phyloP scores from a whole-genome alignment of 2,797 vertebrate species.

The Heliangelus exortis region DNA sequence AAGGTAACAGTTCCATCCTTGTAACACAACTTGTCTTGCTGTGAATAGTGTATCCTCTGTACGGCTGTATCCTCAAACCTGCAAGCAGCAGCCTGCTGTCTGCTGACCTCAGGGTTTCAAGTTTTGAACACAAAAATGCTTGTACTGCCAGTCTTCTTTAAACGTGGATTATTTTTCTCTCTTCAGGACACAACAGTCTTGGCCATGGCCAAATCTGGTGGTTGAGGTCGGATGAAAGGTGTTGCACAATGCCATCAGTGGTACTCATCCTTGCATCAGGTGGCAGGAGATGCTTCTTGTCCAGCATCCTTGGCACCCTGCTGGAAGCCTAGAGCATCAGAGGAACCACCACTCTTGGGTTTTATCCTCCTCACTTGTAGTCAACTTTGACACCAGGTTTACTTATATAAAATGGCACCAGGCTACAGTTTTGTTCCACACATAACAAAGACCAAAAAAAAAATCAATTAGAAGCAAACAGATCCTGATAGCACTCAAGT shows the following conservation, averaged over 20 bases:
- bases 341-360: not conserved
- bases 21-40: not conserved
- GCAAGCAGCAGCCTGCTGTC: not conserved
- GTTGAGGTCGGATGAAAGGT: not conserved
- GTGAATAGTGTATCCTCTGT: not conserved
- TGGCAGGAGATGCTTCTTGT: not conserved
- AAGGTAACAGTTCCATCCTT: not conserved
- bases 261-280: not conserved
- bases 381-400: not conserved
- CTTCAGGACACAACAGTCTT: not conserved
- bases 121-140: not conserved
- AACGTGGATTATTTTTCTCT: not conserved
- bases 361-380: not conserved
- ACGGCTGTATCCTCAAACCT: not conserved
- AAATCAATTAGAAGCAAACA: not conserved
- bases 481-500: not conserved
- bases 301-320: not conserved
- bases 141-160: not conserved
- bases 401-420: not conserved
- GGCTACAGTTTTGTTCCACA: not conserved
- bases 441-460: not conserved
- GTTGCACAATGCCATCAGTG: not conserved
- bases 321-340: not conserved
- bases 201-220: not conserved
- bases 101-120: not conserved